A percentile compares a stretch with the other conserved stretches of the same genome.
Evolutionary conservation across 1,140 invertebrate species (phyloP).

Genomic region (Belonocnema kinseyi): DNA sequence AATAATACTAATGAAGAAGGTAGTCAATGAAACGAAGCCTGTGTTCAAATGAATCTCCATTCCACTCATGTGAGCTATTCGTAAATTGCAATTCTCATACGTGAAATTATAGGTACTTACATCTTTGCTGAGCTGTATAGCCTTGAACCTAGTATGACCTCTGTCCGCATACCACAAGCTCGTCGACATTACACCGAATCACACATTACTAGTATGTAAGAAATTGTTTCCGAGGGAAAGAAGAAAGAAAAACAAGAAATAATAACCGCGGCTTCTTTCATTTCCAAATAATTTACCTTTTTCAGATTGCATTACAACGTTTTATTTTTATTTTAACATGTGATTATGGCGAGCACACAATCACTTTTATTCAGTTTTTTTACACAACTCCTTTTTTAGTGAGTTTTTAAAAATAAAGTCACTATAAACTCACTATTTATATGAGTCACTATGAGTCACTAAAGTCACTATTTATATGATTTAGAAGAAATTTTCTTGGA

Average conservation of each 20-base stretch:
- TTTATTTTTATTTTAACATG: no score
- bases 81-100: slow-evolving; percentile 31
- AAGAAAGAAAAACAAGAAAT: neutral
- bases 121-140: neutral
- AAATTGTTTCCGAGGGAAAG: slow-evolving; percentile 3
- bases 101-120: slow-evolving; percentile 27
- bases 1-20: slow-evolving; percentile 26
- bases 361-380: no score
- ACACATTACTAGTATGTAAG: neutral
- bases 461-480: no score
- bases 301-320: neutral
- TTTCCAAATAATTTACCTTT: neutral
- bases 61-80: slow-evolving; percentile 25
- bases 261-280: neutral
- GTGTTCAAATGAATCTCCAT: slow-evolving; percentile 22
- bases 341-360: no score
- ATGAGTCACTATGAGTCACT: no score
- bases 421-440: no score
- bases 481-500: no score
- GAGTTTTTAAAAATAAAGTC: no score
- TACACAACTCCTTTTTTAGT: no score
- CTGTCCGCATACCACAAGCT: slow-evolving; percentile 21
- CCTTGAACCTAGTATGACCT: slow-evolving; percentile 22
- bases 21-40: slow-evolving; percentile 19
- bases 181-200: slow-evolving; percentile 23